A percentile compares a stretch with the other conserved stretches of the same genome.
Conservation (phyloP, 2,888 invertebrate species). For the Drosophila meridionalis region DNA sequence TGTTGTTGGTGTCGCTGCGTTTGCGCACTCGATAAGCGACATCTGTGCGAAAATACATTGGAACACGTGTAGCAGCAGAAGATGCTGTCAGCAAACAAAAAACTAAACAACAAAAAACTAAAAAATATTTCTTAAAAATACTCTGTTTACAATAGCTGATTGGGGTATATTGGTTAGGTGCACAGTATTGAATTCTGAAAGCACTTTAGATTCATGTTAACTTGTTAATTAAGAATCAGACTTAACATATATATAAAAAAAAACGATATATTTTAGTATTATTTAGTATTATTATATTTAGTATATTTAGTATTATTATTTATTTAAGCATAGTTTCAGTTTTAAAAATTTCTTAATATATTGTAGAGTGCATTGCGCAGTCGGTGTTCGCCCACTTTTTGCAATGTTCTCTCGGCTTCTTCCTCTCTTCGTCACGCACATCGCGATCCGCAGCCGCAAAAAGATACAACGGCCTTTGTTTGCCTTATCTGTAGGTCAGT, state of each 20-base stretch:
- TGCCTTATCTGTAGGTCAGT: slow-evolving; percentile 49
- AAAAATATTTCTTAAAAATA: background rate
- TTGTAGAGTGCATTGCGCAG: background rate
- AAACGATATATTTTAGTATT: no score
- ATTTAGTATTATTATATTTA: background rate
- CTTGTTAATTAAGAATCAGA: background rate
- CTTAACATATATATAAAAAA: no score
- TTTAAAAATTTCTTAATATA: background rate
- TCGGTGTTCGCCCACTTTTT: background rate
- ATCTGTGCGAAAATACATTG: slow-evolving; percentile 24
- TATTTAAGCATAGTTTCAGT: no score
- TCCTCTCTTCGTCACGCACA: slow-evolving; percentile 18
- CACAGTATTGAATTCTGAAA: background rate
- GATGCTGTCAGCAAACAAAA: slow-evolving; percentile 29
- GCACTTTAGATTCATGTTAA: background rate
- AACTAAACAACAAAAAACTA: background rate
- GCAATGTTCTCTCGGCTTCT: slow-evolving; percentile 5
- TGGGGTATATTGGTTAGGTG: background rate
- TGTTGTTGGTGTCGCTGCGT: background rate
- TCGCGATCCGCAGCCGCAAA: slow-evolving; percentile 6
- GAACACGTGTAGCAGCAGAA: slow-evolving; percentile 33
- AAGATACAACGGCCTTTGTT: slow-evolving; percentile 44
- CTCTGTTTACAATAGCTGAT: no score
- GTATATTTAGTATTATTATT: no score
- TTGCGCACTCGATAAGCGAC: slow-evolving; percentile 33